Conservation (phyloP, 2,113 vertebrate species). For the Aepyceros melampus region DNA sequence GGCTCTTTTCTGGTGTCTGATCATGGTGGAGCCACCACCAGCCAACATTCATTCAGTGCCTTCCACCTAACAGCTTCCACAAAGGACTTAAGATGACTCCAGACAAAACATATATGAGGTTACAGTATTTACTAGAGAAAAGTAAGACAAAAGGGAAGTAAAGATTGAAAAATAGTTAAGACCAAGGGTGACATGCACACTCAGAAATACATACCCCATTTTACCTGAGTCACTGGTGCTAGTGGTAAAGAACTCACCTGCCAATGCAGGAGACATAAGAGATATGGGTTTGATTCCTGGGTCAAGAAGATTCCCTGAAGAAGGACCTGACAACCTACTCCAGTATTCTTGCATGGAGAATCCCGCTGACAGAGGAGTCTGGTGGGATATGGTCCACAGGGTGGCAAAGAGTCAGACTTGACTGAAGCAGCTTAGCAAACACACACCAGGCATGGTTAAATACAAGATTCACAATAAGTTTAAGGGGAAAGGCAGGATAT, state of each 20-base stretch:
- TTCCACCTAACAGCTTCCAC: background rate
- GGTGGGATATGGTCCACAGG: background rate
- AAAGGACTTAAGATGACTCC: background rate
- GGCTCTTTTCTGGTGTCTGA: background rate
- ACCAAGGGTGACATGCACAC: background rate
- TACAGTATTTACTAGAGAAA: background rate
- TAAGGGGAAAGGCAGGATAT: fast-evolving
- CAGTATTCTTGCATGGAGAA: background rate
- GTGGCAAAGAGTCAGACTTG: background rate
- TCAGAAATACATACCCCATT: background rate
- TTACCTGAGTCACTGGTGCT: background rate
- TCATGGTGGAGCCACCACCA: background rate
- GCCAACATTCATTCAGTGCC: background rate
- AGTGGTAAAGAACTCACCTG: background rate
- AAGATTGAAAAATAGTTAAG: background rate
- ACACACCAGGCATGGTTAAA: background rate
- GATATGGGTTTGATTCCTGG: background rate
- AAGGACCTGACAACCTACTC: background rate
- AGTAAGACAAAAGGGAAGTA: background rate
- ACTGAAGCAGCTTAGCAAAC: background rate
- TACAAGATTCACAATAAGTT: background rate
- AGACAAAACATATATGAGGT: background rate
- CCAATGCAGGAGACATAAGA: background rate
- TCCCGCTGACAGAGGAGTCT: background rate
- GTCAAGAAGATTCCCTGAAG: background rate